Percentiles rank a stretch among this genome's conserved stretches.
These are phyloP conservation scores for Drepana arcuata DNA, from an alignment of 1,140 invertebrate genomes.

Conservation along the genomic window DNA sequence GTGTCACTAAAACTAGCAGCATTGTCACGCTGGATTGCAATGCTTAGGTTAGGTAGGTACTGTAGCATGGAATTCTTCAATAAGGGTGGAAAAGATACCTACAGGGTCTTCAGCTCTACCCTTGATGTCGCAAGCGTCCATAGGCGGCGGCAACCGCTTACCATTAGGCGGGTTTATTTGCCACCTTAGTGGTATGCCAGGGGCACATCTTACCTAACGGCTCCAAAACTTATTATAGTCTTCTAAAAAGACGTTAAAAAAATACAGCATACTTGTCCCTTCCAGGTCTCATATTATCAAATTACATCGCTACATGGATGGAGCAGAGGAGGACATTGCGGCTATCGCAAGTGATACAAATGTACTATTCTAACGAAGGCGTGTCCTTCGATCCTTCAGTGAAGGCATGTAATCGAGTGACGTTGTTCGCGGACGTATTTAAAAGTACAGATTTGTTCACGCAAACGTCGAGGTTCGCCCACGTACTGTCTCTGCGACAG, in stretches of 20 bases:
- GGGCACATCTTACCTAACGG: no score
- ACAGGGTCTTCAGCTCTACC: no score
- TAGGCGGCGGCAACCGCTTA: no score
- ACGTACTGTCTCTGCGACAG: conserved; percentile 53
- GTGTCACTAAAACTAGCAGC: no score
- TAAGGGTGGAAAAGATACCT: no score
- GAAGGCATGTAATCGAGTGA: conserved; percentile 73
- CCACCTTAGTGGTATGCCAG: no score
- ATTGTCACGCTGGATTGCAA: no score
- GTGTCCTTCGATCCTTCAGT: conserved; percentile 70
- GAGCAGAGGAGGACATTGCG: conserved; percentile 63
- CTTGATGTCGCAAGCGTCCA: no score
- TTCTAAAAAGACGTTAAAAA: conserved; percentile 1
- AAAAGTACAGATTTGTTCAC: conserved; percentile 39
- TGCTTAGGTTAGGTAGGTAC: no score
- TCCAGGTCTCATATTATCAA: conserved; percentile 75
- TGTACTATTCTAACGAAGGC: conserved; percentile 79
- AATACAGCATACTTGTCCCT: conserved; percentile 6
- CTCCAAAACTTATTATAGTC: no score
- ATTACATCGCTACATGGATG: conserved; percentile 69
- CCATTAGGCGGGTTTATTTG: no score
- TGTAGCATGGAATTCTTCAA: no score
- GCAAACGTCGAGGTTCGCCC: conserved; percentile 55
- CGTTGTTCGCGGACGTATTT: conserved; percentile 59
- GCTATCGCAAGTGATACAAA: conserved; percentile 78